These are phyloP conservation scores for Molossus molossus DNA, from an alignment of 2,797 vertebrate genomes.

Conservation along the genomic window DNA sequence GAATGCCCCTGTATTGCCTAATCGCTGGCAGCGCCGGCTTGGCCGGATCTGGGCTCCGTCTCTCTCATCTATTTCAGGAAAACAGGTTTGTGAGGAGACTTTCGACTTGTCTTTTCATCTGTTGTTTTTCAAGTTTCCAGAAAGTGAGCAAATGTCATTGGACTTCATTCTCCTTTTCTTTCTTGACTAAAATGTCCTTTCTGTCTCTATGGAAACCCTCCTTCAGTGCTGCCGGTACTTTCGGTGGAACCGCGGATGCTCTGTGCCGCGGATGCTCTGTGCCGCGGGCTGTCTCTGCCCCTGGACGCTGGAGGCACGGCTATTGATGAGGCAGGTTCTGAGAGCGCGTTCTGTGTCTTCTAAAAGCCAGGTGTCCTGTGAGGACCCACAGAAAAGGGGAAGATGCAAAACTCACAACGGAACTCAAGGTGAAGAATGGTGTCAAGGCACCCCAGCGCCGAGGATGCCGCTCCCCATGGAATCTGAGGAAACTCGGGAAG, in stretches of 20 bases:
- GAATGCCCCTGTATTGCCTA: neutral
- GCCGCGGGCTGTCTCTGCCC: neutral
- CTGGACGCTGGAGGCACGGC: neutral
- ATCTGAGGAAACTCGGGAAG: neutral
- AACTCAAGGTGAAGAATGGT: neutral
- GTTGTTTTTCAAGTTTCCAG: conserved; percentile 68
- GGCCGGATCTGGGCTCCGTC: neutral
- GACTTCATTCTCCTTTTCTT: neutral
- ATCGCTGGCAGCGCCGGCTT: neutral
- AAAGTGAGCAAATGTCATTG: conserved; percentile 47
- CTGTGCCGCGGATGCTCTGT: neutral
- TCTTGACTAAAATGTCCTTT: conserved; percentile 46
- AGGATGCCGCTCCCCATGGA: neutral
- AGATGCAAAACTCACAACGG: neutral
- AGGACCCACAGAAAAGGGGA: neutral
- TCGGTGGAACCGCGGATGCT: conserved; percentile 18
- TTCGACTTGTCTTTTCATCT: conserved; percentile 66
- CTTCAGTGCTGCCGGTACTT: neutral
- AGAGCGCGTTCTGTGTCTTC: neutral
- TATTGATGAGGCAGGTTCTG: neutral
- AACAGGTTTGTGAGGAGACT: neutral
- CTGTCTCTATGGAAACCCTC: conserved; percentile 56
- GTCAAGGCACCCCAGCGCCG: neutral
- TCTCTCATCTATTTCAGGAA: conserved; percentile 64
- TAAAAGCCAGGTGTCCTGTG: neutral